A percentile compares a stretch with the other conserved stretches of the same genome.
Conservation (phyloP, 2,797 vertebrate species). For the Threskiornis aethiopicus region DNA sequence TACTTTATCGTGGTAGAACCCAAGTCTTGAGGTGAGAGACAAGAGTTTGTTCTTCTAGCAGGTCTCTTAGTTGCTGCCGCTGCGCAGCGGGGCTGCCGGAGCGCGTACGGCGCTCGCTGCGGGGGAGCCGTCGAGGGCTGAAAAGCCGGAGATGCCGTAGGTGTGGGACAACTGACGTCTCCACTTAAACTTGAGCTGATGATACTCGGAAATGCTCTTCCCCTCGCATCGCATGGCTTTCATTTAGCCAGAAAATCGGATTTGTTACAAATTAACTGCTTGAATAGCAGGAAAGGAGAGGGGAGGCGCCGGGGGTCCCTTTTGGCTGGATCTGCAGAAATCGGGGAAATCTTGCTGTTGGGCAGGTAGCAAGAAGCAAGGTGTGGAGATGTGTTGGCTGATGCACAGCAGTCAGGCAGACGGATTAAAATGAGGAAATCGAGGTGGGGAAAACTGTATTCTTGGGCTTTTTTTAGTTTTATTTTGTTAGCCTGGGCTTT, state of each 20-base stretch:
- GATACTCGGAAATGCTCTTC: background rate
- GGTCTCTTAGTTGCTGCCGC: background rate
- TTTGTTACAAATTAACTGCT: background rate
- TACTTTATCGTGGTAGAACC: background rate
- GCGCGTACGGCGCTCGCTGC: fast-evolving
- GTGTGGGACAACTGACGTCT: background rate
- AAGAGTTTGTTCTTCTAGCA: background rate
- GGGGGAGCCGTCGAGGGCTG: fast-evolving
- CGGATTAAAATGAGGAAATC: background rate
- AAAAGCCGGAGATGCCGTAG: fast-evolving
- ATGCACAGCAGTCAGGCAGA: background rate
- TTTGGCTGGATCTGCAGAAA: background rate
- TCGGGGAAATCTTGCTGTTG: background rate
- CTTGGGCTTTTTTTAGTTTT: background rate
- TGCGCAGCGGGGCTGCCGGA: background rate
- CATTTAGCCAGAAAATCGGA: background rate
- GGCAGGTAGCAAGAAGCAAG: background rate
- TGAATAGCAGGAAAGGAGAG: background rate
- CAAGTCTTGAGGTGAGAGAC: background rate
- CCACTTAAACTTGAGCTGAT: background rate
- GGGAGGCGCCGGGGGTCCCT: background rate
- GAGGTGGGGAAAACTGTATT: background rate
- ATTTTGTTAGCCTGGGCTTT: background rate
- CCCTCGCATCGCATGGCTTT: fast-evolving
- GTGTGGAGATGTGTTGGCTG: background rate